A percentile compares a stretch with the other conserved stretches of the same genome.
phyloP scores from a whole-genome alignment of 2,797 vertebrate species.

The Poliocrania exsul region DNA sequence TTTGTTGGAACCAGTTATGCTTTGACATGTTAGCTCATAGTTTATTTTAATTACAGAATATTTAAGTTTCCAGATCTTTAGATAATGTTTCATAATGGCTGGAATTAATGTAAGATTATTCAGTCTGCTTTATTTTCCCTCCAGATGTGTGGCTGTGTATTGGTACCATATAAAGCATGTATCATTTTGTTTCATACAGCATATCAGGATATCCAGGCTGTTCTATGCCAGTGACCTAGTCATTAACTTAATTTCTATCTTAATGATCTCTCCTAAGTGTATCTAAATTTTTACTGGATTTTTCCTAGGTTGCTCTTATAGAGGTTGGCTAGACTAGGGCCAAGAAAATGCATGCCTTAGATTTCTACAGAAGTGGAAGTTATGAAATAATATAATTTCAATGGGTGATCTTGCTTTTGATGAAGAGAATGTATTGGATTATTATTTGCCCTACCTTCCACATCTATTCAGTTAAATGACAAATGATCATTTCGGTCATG shows the following conservation, averaged over 20 bases:
- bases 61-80: constrained; percentile 21
- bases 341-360: background rate
- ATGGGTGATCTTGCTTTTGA: background rate
- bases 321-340: background rate
- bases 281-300: background rate
- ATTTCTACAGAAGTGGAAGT: background rate
- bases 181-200: background rate
- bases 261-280: background rate
- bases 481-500: background rate
- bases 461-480: background rate
- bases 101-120: background rate
- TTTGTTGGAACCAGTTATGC: background rate
- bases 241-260: background rate
- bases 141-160: background rate
- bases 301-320: background rate
- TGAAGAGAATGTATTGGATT: background rate
- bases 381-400: background rate
- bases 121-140: background rate
- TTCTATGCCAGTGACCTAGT: background rate
- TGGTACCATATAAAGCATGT: background rate
- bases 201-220: background rate
- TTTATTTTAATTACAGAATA: constrained; percentile 48
- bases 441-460: background rate
- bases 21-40: constrained; percentile 27
- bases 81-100: background rate